phyloP scores from a whole-genome alignment of 1,140 invertebrate genomes.

The Magallana angulata region DNA sequence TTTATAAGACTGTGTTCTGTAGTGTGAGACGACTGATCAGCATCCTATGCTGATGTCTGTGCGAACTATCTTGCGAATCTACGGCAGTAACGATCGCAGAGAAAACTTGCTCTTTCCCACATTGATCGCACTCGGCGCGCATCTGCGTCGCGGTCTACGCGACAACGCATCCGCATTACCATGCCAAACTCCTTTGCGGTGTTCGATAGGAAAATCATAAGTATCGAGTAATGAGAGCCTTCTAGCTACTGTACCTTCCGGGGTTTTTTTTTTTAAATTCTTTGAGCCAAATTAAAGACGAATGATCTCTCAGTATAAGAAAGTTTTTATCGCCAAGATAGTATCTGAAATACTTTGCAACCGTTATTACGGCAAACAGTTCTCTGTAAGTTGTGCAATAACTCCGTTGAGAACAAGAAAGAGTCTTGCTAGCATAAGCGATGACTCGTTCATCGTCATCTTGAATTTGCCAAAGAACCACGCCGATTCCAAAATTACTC shows the following conservation, averaged over 20 bases:
- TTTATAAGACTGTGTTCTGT: no score
- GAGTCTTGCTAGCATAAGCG: no score
- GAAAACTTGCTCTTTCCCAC: neutral
- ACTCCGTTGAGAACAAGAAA: no score
- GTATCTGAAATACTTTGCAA: no score
- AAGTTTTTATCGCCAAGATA: no score
- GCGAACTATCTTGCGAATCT: neutral
- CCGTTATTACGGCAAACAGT: no score
- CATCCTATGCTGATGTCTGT: neutral
- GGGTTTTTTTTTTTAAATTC: constrained; percentile 56
- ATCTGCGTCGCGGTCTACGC: constrained; percentile 26
- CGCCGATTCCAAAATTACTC: no score
- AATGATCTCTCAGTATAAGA: no score
- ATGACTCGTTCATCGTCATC: no score
- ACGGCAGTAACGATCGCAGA: neutral
- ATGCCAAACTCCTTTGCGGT: neutral
- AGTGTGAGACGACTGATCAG: neutral
- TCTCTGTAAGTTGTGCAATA: no score
- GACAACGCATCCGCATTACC: constrained; percentile 35
- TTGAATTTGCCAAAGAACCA: no score
- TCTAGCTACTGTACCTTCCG: constrained; percentile 60
- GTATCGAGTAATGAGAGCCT: constrained; percentile 63
- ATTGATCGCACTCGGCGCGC: no score
- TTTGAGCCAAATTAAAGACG: constrained; percentile 58
- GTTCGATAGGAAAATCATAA: constrained; percentile 27